These are phyloP conservation scores for Campylomormyrus tamandua DNA, from an alignment of 2,113 vertebrate species.

Conservation along the genomic window DNA sequence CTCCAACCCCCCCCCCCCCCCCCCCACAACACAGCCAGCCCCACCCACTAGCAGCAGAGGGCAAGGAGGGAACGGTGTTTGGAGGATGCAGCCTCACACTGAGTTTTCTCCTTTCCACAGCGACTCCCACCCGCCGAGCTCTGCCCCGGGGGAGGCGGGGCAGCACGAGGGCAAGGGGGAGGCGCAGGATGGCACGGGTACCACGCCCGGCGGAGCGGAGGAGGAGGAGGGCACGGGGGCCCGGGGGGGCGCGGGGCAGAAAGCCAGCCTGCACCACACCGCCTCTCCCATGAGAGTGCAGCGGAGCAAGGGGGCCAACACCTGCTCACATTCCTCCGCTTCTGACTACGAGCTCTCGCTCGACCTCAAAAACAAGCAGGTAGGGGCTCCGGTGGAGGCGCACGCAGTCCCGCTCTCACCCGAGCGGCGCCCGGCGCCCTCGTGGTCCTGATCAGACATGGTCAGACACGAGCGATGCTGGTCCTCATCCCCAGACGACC, in stretches of 20 bases:
- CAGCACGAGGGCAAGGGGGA: conserved; percentile 26
- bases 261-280: conserved; percentile 82
- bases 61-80: conserved; percentile 9
- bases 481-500: not conserved
- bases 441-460: not conserved
- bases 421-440: conserved; percentile 30
- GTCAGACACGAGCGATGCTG: not conserved
- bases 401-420: conserved; percentile 58
- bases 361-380: conserved; percentile 99
- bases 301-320: conserved; percentile 69
- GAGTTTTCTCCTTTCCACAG: conserved; percentile 33
- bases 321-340: conserved; percentile 76
- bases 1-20: not conserved
- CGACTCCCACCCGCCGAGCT: conserved; percentile 23
- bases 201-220: conserved; percentile 39
- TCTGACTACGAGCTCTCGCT: conserved; percentile 97
- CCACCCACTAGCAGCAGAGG: not conserved
- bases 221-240: conserved; percentile 68
- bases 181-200: conserved; percentile 18
- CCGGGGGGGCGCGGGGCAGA: conserved; percentile 71
- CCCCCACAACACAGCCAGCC: not conserved
- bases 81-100: conserved; percentile 25
- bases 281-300: conserved; percentile 86
- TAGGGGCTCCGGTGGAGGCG: conserved; percentile 67
- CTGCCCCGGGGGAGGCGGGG: conserved; percentile 22